phyloP scores from a whole-genome alignment of 2,797 vertebrate species.

The Urocyon cinereoargenteus region DNA sequence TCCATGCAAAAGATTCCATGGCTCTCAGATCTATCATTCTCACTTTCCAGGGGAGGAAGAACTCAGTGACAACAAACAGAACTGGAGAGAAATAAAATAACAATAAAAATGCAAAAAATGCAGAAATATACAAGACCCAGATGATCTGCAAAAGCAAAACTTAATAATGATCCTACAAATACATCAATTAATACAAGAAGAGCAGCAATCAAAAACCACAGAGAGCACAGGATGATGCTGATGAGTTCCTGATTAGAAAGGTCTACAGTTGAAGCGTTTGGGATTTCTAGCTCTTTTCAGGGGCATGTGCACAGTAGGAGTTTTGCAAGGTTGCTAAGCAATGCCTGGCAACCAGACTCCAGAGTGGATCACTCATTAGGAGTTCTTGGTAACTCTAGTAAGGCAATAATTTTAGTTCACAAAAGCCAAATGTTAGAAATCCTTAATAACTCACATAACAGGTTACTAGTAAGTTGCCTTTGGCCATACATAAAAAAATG shows the following conservation, averaged over 20 bases:
- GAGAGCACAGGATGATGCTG: constrained; percentile 45
- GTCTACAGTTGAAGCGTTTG: not conserved
- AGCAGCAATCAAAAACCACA: constrained; percentile 45
- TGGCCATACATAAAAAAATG: constrained; percentile 33
- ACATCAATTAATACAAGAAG: constrained; percentile 58
- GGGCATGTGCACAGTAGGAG: constrained; percentile 79
- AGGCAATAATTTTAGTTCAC: constrained; percentile 60
- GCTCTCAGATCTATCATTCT: not conserved
- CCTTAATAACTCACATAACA: constrained; percentile 56
- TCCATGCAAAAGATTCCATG: not conserved
- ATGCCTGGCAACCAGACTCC: constrained; percentile 54
- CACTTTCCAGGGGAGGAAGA: not conserved
- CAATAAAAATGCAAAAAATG: not conserved
- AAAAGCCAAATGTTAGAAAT: constrained; percentile 63
- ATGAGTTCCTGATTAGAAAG: constrained; percentile 66
- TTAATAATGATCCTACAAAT: constrained; percentile 55
- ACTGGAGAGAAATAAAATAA: constrained; percentile 32
- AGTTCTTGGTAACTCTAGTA: constrained; percentile 46
- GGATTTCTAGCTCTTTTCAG: constrained; percentile 28
- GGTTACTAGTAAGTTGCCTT: not conserved
- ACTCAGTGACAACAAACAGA: not conserved
- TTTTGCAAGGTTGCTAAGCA: constrained; percentile 79
- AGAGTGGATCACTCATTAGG: constrained; percentile 45
- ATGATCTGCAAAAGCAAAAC: constrained; percentile 2
- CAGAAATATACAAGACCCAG: not conserved